Evolutionary conservation across 2,113 vertebrate species (phyloP), one percentile per base, ranked within the genome.

Genomic region (Thomomys bottae): DNA sequence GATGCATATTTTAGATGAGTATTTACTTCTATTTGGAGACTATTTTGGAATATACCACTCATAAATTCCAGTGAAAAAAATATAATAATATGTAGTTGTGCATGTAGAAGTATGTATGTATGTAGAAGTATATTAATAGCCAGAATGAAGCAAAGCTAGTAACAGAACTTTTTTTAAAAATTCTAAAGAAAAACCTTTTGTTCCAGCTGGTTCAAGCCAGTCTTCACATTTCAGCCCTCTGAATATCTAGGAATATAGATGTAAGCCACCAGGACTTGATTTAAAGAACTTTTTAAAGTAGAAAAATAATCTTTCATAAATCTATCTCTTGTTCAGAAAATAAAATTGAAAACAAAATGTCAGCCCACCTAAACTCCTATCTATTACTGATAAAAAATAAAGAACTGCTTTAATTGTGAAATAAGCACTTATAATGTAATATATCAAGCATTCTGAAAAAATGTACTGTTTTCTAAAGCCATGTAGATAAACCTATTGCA

Each of bases 281-380:
- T 88, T 86, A 83, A 83, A 71, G 5, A 89, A 24, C 15, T 32
- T 71, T 79, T 80, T 30, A 18, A 79, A 87, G 49, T 59, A 64
- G 5, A 20, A 81, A 45, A 84, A 64, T 64, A 80, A 24, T 21
- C 36, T 67, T 77, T n/a, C 18, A 26, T n/a, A 89, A 87, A 20
- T 2, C 36, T 64, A 6, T 34, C 24, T 73, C 68, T 88, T 85
- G 18, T 28, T 67, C 32, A 15, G 1, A 14, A 67, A 84, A 84
- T 87, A 63, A 42, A 93, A 84, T 76, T 72, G 42, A 81, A 89
- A 92, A 68, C 8, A 84, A 87, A 91, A 87, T 64, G 28, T 70
- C 21, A 66, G 28, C 57, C 68, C 59, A 59, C 20, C 49, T 72
- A 32, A 36, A 78, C 68, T 78, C n/a, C 61, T 88, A 20, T 78